These are phyloP conservation scores for Dipodomys spectabilis DNA, from an alignment of 2,113 vertebrate genomes.

Conservation along the genomic window DNA sequence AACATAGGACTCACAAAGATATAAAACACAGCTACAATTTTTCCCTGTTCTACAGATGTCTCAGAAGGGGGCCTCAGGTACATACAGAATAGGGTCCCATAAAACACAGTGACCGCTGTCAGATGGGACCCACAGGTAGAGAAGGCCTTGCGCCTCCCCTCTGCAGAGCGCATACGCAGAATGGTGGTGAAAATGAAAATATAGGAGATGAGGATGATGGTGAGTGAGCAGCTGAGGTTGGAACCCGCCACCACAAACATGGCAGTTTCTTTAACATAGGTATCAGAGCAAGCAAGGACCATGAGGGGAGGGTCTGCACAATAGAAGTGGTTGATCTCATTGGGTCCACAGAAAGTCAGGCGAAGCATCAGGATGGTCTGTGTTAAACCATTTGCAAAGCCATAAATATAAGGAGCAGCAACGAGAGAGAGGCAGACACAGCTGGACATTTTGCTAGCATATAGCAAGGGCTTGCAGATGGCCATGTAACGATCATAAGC, in stretches of 20 bases:
- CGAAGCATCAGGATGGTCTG: constrained; percentile 74
- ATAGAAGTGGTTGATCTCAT: constrained; percentile 82
- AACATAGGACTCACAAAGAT: constrained; percentile 78
- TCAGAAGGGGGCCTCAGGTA: constrained; percentile 64
- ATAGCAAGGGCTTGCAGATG: constrained; percentile 86
- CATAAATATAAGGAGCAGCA: constrained; percentile 65
- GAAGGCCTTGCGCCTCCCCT: constrained; percentile 72
- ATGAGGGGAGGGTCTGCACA: constrained; percentile 84
- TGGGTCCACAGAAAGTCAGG: constrained; percentile 84
- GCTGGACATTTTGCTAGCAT: constrained; percentile 83
- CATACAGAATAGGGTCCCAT: constrained; percentile 74
- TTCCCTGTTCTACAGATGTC: constrained; percentile 65
- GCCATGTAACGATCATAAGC: constrained; percentile 86
- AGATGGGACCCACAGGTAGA: constrained; percentile 79
- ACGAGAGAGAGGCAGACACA: constrained; percentile 64
- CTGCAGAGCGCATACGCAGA: constrained; percentile 62
- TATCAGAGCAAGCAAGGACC: constrained; percentile 82
- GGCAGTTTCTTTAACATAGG: constrained; percentile 71
- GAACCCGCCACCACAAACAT: constrained; percentile 73
- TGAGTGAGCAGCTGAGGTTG: constrained; percentile 71
- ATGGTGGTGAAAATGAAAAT: constrained; percentile 65
- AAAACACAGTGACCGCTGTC: constrained; percentile 70
- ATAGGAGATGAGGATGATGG: constrained; percentile 70
- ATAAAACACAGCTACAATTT: constrained; percentile 75
- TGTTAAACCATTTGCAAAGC: constrained; percentile 71